Conservation (phyloP, 2,888 invertebrate species). For the Drosophila vallismaia region DNA sequence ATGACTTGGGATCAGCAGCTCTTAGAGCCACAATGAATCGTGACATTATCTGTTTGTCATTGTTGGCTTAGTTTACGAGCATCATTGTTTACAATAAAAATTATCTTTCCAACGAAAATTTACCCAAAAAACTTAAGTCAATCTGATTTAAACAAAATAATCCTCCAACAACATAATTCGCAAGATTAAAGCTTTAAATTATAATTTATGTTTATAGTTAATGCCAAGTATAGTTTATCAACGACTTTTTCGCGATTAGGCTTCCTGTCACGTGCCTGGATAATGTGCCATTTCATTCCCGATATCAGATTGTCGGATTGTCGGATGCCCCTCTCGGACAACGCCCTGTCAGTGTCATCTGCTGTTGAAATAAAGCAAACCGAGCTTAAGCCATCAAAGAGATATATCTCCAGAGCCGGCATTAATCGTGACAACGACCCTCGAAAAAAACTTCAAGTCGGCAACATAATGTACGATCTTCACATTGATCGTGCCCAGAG, state of each 20-base stretch:
- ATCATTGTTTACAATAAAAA: slow-evolving; percentile 20
- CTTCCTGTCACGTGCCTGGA: slow-evolving; percentile 4
- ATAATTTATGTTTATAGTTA: no score
- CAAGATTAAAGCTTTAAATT: no score
- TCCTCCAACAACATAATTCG: background rate
- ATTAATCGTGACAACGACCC: slow-evolving; percentile 64
- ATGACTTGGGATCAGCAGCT: slow-evolving; percentile 26
- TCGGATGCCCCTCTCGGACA: slow-evolving; percentile 1
- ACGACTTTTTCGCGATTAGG: background rate
- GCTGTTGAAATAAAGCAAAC: slow-evolving; percentile 16
- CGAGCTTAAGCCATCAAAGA: slow-evolving; percentile 20
- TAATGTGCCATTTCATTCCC: slow-evolving; percentile 1
- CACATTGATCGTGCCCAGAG: slow-evolving; percentile 30
- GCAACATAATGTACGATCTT: slow-evolving; percentile 59
- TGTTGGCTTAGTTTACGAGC: slow-evolving; percentile 1
- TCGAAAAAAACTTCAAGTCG: slow-evolving; percentile 30
- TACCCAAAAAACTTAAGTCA: no score
- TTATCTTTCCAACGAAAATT: background rate
- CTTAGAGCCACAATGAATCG: background rate
- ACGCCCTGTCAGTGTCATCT: slow-evolving; percentile 36
- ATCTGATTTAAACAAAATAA: background rate
- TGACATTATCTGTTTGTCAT: slow-evolving; percentile 20
- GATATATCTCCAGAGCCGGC: slow-evolving; percentile 26
- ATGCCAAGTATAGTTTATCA: no score
- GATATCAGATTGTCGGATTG: background rate